Evolutionary conservation across 2,113 vertebrate genomes (phyloP).

Genomic region (Campylorhamphus procurvoides): DNA sequence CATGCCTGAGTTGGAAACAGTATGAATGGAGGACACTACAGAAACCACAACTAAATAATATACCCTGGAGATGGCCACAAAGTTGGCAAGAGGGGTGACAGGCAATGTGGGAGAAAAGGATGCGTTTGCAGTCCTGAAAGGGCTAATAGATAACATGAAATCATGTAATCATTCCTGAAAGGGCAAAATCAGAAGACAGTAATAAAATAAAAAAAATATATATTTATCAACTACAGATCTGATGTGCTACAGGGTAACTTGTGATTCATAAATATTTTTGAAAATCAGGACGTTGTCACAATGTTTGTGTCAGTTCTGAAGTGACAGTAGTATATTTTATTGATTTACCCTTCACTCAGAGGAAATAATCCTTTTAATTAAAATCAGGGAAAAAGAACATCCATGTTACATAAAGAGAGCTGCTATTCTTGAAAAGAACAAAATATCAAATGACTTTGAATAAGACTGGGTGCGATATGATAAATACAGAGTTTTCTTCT

Average conservation of each 20-base stretch:
- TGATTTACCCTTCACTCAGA: background rate
- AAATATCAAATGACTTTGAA: background rate
- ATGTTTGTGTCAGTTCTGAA: background rate
- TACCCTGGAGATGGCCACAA: background rate
- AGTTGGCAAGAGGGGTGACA: background rate
- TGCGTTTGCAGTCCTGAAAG: background rate
- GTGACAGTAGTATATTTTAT: background rate
- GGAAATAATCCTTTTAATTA: background rate
- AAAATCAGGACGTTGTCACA: background rate
- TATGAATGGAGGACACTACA: background rate
- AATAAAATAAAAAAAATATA: background rate
- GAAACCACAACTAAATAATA: background rate
- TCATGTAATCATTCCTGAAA: background rate
- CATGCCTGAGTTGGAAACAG: background rate
- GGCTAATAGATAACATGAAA: background rate
- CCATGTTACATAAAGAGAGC: background rate
- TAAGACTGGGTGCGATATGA: background rate
- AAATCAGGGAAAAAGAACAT: background rate
- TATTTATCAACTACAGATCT: background rate
- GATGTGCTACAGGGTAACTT: background rate
- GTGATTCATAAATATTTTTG: background rate
- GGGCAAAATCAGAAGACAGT: background rate
- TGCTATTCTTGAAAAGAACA: background rate
- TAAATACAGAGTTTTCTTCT: background rate
- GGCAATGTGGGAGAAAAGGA: background rate